Evolutionary conservation across 2,888 invertebrate species (phyloP), one percentile per base, ranked within the genome.

Genomic region (Limenitis camilla): DNA sequence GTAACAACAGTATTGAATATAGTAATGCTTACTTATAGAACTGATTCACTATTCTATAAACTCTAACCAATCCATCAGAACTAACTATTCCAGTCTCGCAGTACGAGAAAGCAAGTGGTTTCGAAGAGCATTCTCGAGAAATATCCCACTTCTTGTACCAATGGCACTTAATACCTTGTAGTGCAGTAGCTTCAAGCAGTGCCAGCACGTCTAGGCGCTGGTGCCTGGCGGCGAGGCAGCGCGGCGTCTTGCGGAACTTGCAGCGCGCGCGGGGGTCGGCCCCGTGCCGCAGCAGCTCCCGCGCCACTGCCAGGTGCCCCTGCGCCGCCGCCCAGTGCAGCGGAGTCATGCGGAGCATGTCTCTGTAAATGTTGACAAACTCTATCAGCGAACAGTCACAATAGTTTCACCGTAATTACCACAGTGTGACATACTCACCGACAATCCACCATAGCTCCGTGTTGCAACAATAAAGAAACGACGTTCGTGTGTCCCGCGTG

Each of bases 241-340:
- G 68, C 66, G 85, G 76, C 59, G 75, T 69, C 69, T 74, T 71
- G 61, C 63, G 65, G 76, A 84, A 84, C 74, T 81, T 81, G 76
- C 69, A 73, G 52, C 51, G 57, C 40, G 58, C 90, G 76, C 82
- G 82, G 6, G 91, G 89, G 74, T 94, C 91, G 0, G 96, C 96
- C 48, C 95, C 94, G 67, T 91, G 86, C 52, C 90, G 89, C 44
- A 97, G 76, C 60, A 98, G 86, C 58, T 91, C 74, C 48, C 91
- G 88, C 40, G 93, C 94, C 42, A 60, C 69, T 6, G 10, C 64
- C 35, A 88, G 76, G 80, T 96, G 94, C 1, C 93, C 92, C 66
- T 93, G 92, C 81, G 95, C 94, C 39, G 94, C 94, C 5, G 97
- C 96, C 97, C 97, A 97, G 85, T 98, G 97, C 52, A 98, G 88